phyloP scores from a whole-genome alignment of 2,797 vertebrate species.

The Molossus alvarezi region DNA sequence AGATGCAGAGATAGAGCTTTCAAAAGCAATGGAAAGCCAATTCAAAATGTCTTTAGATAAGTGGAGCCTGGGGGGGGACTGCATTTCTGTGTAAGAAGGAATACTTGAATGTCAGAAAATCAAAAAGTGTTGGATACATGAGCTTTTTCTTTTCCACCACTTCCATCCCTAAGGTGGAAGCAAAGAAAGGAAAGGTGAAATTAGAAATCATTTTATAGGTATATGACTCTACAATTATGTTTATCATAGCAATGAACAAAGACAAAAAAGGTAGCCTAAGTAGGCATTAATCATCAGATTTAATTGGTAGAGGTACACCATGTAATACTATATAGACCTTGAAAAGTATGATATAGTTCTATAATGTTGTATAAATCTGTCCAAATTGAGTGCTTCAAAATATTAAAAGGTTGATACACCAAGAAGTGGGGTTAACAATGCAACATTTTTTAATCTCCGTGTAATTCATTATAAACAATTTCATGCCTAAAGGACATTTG shows the following conservation, averaged over 20 bases:
- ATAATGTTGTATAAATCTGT: background rate
- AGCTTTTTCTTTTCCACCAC: background rate
- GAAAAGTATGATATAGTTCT: background rate
- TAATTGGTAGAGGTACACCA: background rate
- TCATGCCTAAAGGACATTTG: background rate
- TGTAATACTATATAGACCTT: background rate
- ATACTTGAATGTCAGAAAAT: background rate
- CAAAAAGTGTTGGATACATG: background rate
- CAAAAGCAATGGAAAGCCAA: background rate
- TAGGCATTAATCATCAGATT: background rate
- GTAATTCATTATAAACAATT: constrained; percentile 1
- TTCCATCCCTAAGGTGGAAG: background rate
- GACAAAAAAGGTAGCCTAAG: background rate
- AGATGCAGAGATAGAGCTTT: background rate
- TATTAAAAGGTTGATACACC: background rate
- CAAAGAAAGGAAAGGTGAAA: constrained; percentile 3
- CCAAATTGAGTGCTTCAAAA: constrained; percentile 31
- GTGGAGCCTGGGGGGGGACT: background rate
- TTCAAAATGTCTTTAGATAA: background rate
- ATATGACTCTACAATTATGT: background rate
- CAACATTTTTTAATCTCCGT: background rate
- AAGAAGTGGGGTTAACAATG: background rate
- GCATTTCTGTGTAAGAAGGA: background rate
- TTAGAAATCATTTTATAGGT: constrained; percentile 1
- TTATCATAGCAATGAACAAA: background rate